phyloP scores from a whole-genome alignment of 2,888 invertebrate genomes.

The Buathra laborator region DNA sequence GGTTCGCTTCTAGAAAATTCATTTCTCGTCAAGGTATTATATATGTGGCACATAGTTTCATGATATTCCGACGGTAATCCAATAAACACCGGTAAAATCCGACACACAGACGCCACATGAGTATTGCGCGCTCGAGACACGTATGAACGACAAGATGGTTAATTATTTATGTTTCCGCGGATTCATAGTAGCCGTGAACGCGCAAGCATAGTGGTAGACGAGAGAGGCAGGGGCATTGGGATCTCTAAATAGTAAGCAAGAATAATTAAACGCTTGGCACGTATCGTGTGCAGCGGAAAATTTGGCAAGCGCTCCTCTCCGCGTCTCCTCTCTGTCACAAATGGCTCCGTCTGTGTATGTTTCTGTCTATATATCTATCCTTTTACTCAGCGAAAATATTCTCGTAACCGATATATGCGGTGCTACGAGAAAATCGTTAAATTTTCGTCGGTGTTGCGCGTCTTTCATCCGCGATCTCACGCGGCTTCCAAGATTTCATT shows the following conservation, averaged over 20 bases:
- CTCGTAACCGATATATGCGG: conserved; percentile 9
- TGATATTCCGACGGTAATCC: conserved; percentile 58
- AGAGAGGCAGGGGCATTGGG: conserved; percentile 47
- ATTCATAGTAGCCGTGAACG: conserved; percentile 50
- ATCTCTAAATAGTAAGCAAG: conserved; percentile 74
- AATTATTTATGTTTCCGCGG: conserved; percentile 68
- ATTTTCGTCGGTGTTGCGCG: conserved; percentile 47
- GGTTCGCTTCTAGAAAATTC: conserved; percentile 41
- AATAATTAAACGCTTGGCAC: conserved; percentile 74
- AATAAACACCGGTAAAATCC: conserved; percentile 65
- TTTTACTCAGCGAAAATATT: conserved; percentile 45
- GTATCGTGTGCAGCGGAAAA: conserved; percentile 67
- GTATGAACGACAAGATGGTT: conserved; percentile 61
- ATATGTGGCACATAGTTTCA: conserved; percentile 61
- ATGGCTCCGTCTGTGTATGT: neutral
- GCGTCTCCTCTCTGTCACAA: conserved; percentile 4
- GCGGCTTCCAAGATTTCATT: conserved; percentile 60
- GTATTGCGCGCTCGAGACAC: neutral
- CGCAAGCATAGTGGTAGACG: conserved; percentile 39
- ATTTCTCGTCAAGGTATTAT: conserved; percentile 58
- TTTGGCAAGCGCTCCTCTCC: conserved; percentile 64
- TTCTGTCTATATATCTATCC: conserved; percentile 28
- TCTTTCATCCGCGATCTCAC: conserved; percentile 44
- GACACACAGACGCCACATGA: neutral
- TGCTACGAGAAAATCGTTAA: conserved; percentile 56